Evolutionary conservation across 2,888 invertebrate genomes (phyloP).

Genomic region (Athripsodes cinereus): DNA sequence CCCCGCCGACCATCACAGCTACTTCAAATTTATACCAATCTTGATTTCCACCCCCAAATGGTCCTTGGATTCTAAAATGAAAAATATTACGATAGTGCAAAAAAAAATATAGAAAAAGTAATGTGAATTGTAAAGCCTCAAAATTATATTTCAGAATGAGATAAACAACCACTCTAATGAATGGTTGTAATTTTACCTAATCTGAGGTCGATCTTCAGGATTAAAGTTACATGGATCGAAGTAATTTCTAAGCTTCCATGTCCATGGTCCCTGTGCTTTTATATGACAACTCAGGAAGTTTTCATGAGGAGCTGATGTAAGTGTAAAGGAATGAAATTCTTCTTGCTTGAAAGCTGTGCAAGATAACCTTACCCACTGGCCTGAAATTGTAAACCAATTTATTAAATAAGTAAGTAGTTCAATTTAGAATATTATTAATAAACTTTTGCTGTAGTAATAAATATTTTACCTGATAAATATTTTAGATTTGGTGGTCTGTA

Average conservation of each 20-base stretch:
- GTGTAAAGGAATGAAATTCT: conserved; percentile 92
- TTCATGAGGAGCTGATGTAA: conserved; percentile 94
- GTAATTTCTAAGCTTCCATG: conserved; percentile 92
- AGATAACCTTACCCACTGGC: conserved; percentile 90
- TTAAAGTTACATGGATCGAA: conserved; percentile 91
- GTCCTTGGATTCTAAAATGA: conserved; percentile 73
- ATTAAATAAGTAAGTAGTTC: neutral
- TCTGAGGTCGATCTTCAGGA: conserved; percentile 79
- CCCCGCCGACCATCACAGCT: conserved; percentile 96
- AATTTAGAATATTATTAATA: neutral
- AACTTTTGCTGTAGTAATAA: neutral
- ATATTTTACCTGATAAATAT: conserved; percentile 63
- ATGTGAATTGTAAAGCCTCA: neutral
- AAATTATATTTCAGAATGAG: neutral
- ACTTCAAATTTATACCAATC: conserved; percentile 98
- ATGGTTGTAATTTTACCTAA: no score
- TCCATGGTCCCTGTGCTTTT: conserved; percentile 88
- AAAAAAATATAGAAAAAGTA: neutral
- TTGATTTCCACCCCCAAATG: conserved; percentile 96
- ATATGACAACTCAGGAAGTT: conserved; percentile 93
- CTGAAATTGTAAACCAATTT: conserved; percentile 35
- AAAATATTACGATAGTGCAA: neutral
- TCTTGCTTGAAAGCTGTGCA: conserved; percentile 85
- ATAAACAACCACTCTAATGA: neutral
- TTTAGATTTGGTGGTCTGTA: conserved; percentile 93